A percentile compares a stretch with the other conserved stretches of the same genome.
phyloP scores from a whole-genome alignment of 2,888 invertebrate genomes.

The Tipula vernalis region DNA sequence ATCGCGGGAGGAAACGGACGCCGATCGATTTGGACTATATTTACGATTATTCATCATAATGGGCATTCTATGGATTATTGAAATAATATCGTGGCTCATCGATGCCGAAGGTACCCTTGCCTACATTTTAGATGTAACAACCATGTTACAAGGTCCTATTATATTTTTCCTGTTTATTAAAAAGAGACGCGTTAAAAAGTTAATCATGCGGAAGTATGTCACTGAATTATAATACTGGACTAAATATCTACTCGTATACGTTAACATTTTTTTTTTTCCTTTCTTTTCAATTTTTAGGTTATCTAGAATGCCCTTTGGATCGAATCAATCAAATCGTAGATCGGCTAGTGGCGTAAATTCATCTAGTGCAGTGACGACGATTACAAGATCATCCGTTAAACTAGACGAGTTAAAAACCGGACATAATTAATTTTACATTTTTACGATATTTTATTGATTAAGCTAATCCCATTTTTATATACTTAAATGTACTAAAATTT shows the following conservation, averaged over 20 bases:
- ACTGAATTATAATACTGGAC: not conserved
- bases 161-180: constrained; percentile 8
- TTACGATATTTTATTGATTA: not conserved
- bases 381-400: not conserved
- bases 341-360: not conserved
- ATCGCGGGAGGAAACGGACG: not conserved
- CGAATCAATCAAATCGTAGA: not conserved
- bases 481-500: no score
- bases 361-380: not conserved
- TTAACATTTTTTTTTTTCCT: not conserved
- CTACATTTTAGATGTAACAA: constrained; percentile 35
- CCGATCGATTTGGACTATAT: not conserved
- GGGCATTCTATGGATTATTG: constrained; percentile 67
- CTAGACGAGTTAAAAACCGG: not conserved
- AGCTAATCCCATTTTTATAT: no score
- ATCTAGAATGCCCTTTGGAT: not conserved
- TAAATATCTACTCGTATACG: not conserved
- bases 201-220: not conserved
- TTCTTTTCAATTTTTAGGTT: not conserved
- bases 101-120: constrained; percentile 19
- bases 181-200: not conserved
- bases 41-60: constrained; percentile 41
- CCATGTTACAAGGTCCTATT: constrained; percentile 38
- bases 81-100: constrained; percentile 48
- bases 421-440: not conserved